A percentile compares a stretch with the other conserved stretches of the same genome.
Conservation (phyloP, 2,113 vertebrate genomes). For the Lichenostomus cassidix region DNA sequence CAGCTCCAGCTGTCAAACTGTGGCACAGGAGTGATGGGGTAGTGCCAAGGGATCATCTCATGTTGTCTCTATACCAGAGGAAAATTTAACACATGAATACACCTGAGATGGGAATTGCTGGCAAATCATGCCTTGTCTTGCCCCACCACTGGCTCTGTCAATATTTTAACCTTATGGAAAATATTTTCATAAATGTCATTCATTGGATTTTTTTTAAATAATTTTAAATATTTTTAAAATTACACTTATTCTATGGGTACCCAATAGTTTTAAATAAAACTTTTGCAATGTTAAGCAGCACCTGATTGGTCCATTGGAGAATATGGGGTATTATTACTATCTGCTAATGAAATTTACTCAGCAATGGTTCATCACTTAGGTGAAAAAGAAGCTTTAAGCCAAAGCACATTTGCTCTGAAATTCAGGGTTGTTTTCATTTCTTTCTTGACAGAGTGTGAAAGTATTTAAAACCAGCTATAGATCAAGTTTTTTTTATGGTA, state of each 20-base stretch:
- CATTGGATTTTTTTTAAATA: fast-evolving
- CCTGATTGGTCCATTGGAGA: neutral
- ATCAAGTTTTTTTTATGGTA: neutral
- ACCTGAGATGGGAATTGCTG: neutral
- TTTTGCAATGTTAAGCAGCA: neutral
- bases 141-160: neutral
- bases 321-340: neutral
- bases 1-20: fast-evolving
- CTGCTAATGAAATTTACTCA: neutral
- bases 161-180: neutral
- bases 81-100: neutral
- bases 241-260: neutral
- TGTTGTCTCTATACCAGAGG: neutral
- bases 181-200: neutral
- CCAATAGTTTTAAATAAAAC: neutral
- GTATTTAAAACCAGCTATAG: neutral
- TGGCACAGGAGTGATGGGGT: neutral
- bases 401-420: neutral
- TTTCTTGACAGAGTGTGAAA: neutral
- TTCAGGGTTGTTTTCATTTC: neutral
- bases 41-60: neutral
- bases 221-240: neutral
- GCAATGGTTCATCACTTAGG: neutral
- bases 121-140: neutral
- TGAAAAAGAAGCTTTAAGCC: neutral